Base-by-base conservation (phyloP, 2,888 invertebrate genomes). In the Elysia crispata region DNA sequence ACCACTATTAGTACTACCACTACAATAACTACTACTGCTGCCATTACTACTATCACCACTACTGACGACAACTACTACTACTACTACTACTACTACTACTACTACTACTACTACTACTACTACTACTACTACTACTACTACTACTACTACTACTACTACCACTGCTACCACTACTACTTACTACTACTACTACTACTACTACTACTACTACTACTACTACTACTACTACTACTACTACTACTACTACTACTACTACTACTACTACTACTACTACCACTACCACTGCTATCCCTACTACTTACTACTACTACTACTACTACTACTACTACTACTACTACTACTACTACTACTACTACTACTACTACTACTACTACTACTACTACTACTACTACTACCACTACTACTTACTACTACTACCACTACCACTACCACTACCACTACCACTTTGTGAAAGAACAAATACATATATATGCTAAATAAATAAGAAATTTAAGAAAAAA, bases 1-100 rank as follows among this genome's bases (percentile, higher is more conserved):
- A 62, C 20, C 54, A 15, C n/a, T n/a, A n/a, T n/a, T n/a, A n/a
- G n/a, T n/a, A n/a, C n/a, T n/a, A n/a, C n/a, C n/a, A n/a, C n/a
- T n/a, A n/a, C n/a, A n/a, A n/a, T n/a, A n/a, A 54, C 54, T 54
- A 54, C 54, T 54, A 54, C 54, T 54, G 18, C 54, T 18, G 13
- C 54, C 18, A 54, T 18, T 54, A 54, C 54, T 54, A 54, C 54
- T 54, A 54, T 15, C 54, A 13, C 54, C 18, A 54, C 54, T 54
- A 54, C 54, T 54, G 18, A 64, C 64, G n/a, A 64, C n/a, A 25
- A 64, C 64, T 64, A 64, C 64, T n/a, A 18, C 64, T 64, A 64
- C 64, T 64, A 64, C 64, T 64, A 64, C 64, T 64, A 64, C 64
- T 64, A 64, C 64, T 64, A 64, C 64, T 64, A 64, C 64, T n/a